Evolutionary conservation across 2,888 invertebrate genomes (phyloP).

Genomic region (Tetanocera ferruginea): DNA sequence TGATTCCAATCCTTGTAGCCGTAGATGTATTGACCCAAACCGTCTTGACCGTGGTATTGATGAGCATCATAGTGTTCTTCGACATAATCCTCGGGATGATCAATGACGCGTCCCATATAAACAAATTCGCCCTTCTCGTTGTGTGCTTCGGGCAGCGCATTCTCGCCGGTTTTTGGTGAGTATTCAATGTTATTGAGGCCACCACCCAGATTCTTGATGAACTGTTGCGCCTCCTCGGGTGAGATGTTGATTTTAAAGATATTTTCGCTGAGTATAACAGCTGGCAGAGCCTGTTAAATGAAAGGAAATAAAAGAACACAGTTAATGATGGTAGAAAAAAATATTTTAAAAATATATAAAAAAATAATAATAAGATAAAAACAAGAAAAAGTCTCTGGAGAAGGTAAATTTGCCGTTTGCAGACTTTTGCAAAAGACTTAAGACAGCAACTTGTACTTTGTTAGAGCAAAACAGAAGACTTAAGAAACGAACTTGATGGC

Average conservation of each 20-base stretch:
- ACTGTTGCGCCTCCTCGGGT: slow-evolving; percentile 72
- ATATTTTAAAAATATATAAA: neutral
- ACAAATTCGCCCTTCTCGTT: slow-evolving; percentile 66
- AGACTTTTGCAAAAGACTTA: neutral
- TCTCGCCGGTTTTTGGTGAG: slow-evolving; percentile 73
- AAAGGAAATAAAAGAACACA: neutral
- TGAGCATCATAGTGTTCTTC: slow-evolving; percentile 80
- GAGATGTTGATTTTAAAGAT: slow-evolving; percentile 72
- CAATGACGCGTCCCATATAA: slow-evolving; percentile 73
- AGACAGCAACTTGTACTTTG: too few relatives aligned
- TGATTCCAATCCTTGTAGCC: slow-evolving; percentile 83
- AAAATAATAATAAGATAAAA: neutral
- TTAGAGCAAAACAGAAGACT: neutral
- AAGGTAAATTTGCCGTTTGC: neutral
- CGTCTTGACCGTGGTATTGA: slow-evolving; percentile 81
- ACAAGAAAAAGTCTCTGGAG: neutral
- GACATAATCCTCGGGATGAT: slow-evolving; percentile 76
- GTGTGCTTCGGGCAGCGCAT: slow-evolving; percentile 69
- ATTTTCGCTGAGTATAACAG: slow-evolving; percentile 66
- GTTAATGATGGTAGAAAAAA: neutral
- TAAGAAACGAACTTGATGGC: neutral
- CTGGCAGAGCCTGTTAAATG: slow-evolving; percentile 53
- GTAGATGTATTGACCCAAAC: slow-evolving; percentile 79
- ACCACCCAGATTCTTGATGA: slow-evolving; percentile 64
- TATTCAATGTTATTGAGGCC: slow-evolving; percentile 70